These are phyloP conservation scores for Colinus virginianus DNA, from an alignment of 2,113 vertebrate species.

Conservation along the genomic window DNA sequence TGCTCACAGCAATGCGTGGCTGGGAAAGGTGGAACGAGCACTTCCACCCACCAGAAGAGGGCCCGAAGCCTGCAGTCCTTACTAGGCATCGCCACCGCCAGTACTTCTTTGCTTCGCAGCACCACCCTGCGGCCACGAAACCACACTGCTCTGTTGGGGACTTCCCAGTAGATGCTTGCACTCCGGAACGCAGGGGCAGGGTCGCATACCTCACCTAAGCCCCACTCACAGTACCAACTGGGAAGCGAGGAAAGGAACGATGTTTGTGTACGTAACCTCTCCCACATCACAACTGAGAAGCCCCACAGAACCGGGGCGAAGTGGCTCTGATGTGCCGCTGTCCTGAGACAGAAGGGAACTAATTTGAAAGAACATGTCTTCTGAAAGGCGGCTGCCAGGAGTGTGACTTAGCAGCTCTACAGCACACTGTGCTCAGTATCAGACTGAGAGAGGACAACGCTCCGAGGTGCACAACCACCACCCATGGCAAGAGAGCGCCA, in stretches of 20 bases:
- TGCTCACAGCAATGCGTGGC: rapidly evolving
- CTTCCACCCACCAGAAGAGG: no score
- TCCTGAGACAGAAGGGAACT: not conserved
- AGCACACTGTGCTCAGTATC: rapidly evolving
- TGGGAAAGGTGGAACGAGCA: not conserved
- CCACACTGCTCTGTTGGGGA: rapidly evolving
- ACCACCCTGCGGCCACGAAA: not conserved
- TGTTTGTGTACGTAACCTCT: not conserved
- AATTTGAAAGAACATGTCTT: not conserved
- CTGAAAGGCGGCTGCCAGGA: not conserved
- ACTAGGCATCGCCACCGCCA: rapidly evolving
- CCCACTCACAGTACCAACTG: no score
- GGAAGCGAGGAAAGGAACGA: not conserved
- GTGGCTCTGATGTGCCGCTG: rapidly evolving
- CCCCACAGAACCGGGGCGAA: not conserved
- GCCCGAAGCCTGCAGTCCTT: not conserved
- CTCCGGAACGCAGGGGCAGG: no score
- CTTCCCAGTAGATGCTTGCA: rapidly evolving
- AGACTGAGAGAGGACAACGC: not conserved
- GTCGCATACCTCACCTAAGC: no score
- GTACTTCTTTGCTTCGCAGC: not conserved
- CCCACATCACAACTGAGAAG: not conserved
- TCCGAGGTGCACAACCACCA: rapidly evolving
- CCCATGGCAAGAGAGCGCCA: rapidly evolving
- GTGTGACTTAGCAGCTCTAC: not conserved